Conservation (phyloP, 2,888 invertebrate species). For the Drosophila rellima region DNA sequence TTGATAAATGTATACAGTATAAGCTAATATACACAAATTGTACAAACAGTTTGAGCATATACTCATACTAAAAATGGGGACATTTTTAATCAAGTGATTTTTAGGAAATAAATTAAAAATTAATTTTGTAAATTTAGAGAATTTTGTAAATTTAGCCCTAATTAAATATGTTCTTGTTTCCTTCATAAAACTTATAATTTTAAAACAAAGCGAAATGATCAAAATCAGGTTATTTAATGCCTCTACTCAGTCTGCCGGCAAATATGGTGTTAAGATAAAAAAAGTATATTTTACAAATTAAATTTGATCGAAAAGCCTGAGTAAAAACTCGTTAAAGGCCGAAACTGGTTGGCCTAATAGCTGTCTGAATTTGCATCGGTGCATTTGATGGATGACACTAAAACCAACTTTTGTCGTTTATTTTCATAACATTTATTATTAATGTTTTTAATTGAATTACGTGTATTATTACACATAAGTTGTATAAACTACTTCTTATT, state of each 20-base stretch:
- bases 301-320: conserved; percentile 20
- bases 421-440: background rate
- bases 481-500: background rate
- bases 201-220: background rate
- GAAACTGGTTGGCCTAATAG: conserved; percentile 50
- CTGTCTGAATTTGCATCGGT: background rate
- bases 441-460: background rate
- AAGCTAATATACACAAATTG: background rate
- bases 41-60: background rate
- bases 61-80: background rate
- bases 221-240: conserved; percentile 14
- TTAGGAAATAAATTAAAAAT: too few relatives aligned
- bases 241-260: conserved; percentile 35
- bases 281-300: conserved; percentile 29
- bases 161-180: too few relatives aligned
- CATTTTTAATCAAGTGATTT: background rate
- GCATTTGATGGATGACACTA: background rate
- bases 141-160: too few relatives aligned
- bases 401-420: background rate
- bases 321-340: conserved; percentile 39
- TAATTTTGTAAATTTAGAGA: too few relatives aligned
- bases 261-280: conserved; percentile 11
- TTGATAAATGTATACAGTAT: background rate
- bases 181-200: background rate
- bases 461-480: background rate